These are phyloP conservation scores for Meiosimyza decipiens DNA, from an alignment of 2,888 invertebrate species.

Conservation along the genomic window DNA sequence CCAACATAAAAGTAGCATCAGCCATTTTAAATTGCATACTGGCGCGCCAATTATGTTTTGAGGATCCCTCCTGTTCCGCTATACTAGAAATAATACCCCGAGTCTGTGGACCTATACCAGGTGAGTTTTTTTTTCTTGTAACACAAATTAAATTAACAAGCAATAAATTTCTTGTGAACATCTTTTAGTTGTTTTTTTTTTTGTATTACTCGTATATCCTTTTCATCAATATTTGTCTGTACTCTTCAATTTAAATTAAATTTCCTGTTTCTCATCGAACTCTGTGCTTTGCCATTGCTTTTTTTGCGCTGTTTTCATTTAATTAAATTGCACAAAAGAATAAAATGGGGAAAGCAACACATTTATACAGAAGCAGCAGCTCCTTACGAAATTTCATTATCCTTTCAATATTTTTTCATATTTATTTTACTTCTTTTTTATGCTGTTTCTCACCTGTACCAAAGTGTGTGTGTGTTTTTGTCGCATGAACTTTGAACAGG, in stretches of 20 bases:
- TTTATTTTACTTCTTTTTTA: too few relatives aligned
- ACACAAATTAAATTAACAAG: not conserved
- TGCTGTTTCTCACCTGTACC: too few relatives aligned
- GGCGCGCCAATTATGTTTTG: constrained; percentile 89
- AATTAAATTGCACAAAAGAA: constrained; percentile 4
- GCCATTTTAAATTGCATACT: constrained; percentile 89
- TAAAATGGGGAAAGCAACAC: too few relatives aligned
- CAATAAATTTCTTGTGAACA: not conserved
- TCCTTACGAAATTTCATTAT: constrained; percentile 15
- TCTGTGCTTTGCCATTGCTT: not conserved
- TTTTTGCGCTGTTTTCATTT: not conserved
- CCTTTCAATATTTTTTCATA: not conserved
- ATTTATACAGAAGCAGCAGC: not conserved
- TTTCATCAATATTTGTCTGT: not conserved
- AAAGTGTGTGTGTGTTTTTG: too few relatives aligned
- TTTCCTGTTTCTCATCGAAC: not conserved
- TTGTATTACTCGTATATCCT: not conserved
- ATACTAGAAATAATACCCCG: constrained; percentile 91
- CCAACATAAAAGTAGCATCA: constrained; percentile 81
- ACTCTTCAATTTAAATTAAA: not conserved
- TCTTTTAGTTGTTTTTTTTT: not conserved
- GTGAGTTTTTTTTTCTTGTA: constrained; percentile 70
- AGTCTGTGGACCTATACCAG: constrained; percentile 90
- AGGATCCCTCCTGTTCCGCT: constrained; percentile 89
- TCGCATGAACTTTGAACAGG: too few relatives aligned